These are phyloP conservation scores for Tetanocera ferruginea DNA, from an alignment of 2,888 invertebrate genomes.

Conservation along the genomic window DNA sequence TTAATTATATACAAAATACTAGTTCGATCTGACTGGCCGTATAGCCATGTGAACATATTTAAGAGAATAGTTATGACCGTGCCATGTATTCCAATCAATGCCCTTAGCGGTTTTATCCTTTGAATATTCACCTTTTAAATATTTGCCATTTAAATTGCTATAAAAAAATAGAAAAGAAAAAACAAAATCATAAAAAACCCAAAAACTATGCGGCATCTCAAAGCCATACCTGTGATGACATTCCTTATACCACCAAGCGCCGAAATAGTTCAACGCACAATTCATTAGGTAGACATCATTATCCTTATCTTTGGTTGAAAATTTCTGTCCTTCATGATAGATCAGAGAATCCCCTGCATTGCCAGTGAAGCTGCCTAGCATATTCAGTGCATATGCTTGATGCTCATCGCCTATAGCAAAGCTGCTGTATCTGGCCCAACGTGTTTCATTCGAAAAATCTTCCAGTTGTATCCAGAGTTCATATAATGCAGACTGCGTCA, in stretches of 20 bases:
- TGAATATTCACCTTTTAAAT: not conserved
- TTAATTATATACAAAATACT: too few species aligned
- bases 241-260: slow-evolving; percentile 81
- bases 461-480: slow-evolving; percentile 76
- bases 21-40: not conserved
- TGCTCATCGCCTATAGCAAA: slow-evolving; percentile 77
- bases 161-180: not conserved
- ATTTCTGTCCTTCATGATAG: slow-evolving; percentile 78
- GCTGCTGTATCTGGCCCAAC: slow-evolving; percentile 74
- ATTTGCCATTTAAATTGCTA: slow-evolving; percentile 20
- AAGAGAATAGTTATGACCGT: slow-evolving; percentile 8
- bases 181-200: not conserved
- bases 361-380: slow-evolving; percentile 76
- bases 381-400: slow-evolving; percentile 75
- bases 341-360: slow-evolving; percentile 77
- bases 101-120: not conserved
- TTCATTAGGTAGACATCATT: slow-evolving; percentile 78
- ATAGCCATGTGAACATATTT: slow-evolving; percentile 1
- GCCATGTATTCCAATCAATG: not conserved
- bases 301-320: slow-evolving; percentile 77
- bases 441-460: slow-evolving; percentile 73
- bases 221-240: slow-evolving; percentile 75
- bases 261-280: slow-evolving; percentile 76
- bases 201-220: not conserved
- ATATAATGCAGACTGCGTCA: slow-evolving; percentile 64